Evolutionary conservation across 2,113 vertebrate genomes (phyloP), one percentile per base, ranked within the genome.

Genomic region (Sebastes fasciatus): DNA sequence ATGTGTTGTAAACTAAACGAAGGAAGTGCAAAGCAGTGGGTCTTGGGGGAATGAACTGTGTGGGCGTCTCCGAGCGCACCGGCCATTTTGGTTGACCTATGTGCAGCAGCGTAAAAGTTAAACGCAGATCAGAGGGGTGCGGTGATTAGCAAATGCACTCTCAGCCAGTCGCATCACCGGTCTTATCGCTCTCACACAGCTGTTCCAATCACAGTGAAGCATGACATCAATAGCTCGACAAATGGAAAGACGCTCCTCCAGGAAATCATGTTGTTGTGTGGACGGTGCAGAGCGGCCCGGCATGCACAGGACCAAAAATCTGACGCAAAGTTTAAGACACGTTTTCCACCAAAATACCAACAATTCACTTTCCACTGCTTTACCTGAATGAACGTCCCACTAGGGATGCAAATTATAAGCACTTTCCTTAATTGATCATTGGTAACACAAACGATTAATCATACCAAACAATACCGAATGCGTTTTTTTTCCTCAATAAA

Each of bases 151-250:
- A 21, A 43, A 40, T 5, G 42, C 65, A 6, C 64, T 60, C 43
- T 46, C 51, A 67, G 62, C 40, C 40, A 40, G 64, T 69, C 43
- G 51, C 26, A 69, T 43, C 17, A 3, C 19, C 8, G 43, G 52
- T 58, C 52, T 67, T 68, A 77, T 77, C 64, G 43, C 76, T 52
- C 5, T 0, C 55, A 70, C 48, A 61, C 76, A 52, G 34, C 55
- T 61, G 55, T 23, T 60, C 55, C 66, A 62, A 69, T 70, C 66
- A 68, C 54, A 61, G 65, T 2, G 42, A 57, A 34, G 74, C 63
- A 60, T 21, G 64, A 67, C 54, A 77, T 77, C 75, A 68, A 49
- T 7, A 42, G 75, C 17, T 60, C 64, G 21, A 60, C 64, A n/a
- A 68, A 26, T 40, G 64, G 21, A 68, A 34, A 67, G 16, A 57